Conservation (phyloP, 2,888 invertebrate species). For the Teleogryllus oceanicus region DNA sequence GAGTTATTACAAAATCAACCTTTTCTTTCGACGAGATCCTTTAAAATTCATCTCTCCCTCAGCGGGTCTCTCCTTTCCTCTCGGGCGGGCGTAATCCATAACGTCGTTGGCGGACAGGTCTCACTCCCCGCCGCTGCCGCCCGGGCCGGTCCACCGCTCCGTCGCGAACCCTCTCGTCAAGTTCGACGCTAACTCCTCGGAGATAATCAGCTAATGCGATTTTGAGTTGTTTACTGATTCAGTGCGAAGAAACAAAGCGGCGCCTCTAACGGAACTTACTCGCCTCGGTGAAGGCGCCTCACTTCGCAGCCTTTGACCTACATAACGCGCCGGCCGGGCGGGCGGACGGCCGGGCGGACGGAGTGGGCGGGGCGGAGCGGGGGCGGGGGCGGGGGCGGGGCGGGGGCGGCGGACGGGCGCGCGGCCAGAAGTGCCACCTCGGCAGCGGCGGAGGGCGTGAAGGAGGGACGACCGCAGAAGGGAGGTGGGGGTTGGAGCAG, state of each 20-base stretch:
- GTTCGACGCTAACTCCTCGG: not conserved
- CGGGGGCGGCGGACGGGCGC: too few species aligned
- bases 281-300: not conserved
- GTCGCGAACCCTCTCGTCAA: not conserved
- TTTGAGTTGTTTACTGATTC: not conserved
- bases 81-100: not conserved
- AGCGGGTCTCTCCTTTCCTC: too few species aligned
- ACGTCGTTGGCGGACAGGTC: not conserved
- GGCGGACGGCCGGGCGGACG: too few species aligned
- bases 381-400: too few species aligned
- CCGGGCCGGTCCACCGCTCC: not conserved
- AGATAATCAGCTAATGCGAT: conserved; percentile 2
- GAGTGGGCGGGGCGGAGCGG: too few species aligned
- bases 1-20: too few species aligned
- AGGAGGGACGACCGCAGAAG: too few species aligned
- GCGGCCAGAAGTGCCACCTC: too few species aligned
- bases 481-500: too few species aligned
- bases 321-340: not conserved
- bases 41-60: too few species aligned
- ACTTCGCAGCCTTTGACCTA: not conserved
- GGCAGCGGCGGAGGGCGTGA: too few species aligned
- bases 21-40: too few species aligned
- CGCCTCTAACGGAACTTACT: not conserved
- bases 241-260: not conserved
- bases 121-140: not conserved